These are phyloP conservation scores for Jaculus jaculus DNA, from an alignment of 2,113 vertebrate species.

Conservation along the genomic window DNA sequence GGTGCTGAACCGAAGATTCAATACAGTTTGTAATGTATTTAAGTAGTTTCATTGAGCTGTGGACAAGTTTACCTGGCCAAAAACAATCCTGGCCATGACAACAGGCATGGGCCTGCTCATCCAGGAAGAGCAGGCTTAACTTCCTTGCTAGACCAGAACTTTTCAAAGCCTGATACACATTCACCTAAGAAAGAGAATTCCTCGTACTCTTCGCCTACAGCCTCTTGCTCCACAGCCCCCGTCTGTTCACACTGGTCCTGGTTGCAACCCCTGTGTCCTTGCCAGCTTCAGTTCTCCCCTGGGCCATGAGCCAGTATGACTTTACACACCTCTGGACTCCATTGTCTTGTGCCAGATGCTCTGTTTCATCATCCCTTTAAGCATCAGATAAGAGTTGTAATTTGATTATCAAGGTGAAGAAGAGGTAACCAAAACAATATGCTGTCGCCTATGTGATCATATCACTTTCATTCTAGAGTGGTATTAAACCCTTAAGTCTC, in stretches of 20 bases:
- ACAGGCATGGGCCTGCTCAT: not conserved
- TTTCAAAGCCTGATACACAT: not conserved
- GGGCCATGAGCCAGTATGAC: not conserved
- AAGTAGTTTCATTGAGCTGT: not conserved
- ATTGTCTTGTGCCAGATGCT: not conserved
- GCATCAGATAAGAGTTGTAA: not conserved
- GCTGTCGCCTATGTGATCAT: not conserved
- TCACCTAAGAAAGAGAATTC: not conserved
- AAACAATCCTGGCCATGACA: not conserved
- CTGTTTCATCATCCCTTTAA: not conserved
- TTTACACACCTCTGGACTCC: not conserved
- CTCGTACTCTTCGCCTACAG: not conserved
- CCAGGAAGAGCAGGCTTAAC: not conserved
- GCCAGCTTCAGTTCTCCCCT: too few species aligned
- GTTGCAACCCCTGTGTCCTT: fast-evolving
- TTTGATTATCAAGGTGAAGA: not conserved
- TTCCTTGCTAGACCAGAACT: not conserved
- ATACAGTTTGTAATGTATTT: not conserved
- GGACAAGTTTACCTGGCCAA: not conserved
- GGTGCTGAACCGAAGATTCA: not conserved
- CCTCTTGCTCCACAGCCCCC: not conserved
- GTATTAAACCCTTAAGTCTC: not conserved
- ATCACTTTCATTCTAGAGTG: not conserved
- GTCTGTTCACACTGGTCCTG: not conserved
- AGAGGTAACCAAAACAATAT: not conserved